Percentiles rank a stretch among this genome's conserved stretches.
These are phyloP conservation scores for Monoplex corrugatus DNA, from an alignment of 2,888 invertebrate genomes.

Conservation along the genomic window DNA sequence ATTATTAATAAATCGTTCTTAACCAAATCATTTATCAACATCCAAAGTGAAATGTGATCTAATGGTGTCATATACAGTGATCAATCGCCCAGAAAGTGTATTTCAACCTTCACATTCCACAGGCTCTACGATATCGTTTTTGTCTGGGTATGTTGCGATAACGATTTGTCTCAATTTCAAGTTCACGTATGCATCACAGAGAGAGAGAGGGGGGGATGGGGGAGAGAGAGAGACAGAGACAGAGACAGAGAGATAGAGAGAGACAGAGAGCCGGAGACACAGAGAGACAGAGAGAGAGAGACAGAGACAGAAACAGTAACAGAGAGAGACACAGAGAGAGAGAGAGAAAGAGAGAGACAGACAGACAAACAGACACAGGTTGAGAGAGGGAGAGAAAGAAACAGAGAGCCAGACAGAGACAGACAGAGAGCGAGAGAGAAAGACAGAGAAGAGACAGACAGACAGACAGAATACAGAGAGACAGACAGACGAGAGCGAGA, in stretches of 20 bases:
- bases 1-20: no score
- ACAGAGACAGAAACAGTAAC: background rate
- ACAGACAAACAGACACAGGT: background rate
- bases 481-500: no score
- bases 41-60: no score
- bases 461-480: background rate
- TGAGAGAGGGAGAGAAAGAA: constrained; percentile 22
- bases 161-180: no score
- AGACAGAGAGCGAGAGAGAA: background rate
- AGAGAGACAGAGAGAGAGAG: background rate
- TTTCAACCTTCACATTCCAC: no score
- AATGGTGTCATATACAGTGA: no score
- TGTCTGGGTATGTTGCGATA: no score
- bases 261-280: background rate
- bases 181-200: no score
- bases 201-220: constrained; percentile 4
- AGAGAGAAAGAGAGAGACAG: background rate
- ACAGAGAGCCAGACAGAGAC: background rate
- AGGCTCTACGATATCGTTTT: no score
- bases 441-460: background rate
- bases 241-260: background rate
- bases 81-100: no score
- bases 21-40: no score
- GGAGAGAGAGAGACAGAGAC: background rate
- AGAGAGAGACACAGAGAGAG: background rate